Conservation (phyloP, 2,797 vertebrate species). For the Pantherophis alleghaniensis region DNA sequence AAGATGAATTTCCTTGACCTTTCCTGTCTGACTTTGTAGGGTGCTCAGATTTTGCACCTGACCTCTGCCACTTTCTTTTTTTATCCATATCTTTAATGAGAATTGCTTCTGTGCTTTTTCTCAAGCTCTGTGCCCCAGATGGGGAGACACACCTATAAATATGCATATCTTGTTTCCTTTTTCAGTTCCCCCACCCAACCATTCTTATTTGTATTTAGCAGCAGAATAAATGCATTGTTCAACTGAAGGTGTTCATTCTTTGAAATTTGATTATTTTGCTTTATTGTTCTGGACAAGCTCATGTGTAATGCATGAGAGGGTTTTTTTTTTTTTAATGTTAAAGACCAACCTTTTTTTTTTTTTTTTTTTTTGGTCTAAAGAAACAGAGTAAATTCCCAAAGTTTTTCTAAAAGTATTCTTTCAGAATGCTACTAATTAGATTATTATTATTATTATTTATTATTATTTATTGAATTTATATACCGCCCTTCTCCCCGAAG, state of each 20-base stretch:
- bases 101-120: slow-evolving; percentile 1
- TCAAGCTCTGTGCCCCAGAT: neutral
- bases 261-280: slow-evolving; percentile 51
- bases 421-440: slow-evolving; percentile 79
- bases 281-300: slow-evolving; percentile 62
- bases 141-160: neutral
- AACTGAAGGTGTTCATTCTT: slow-evolving; percentile 31
- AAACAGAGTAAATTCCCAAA: slow-evolving; percentile 71
- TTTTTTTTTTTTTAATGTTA: neutral
- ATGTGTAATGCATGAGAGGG: slow-evolving; percentile 46
- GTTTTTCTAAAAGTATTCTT: slow-evolving; percentile 71
- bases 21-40: neutral
- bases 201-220: neutral
- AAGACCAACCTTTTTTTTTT: slow-evolving; percentile 4
- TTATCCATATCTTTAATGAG: neutral
- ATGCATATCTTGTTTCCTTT: neutral
- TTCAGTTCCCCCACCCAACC: neutral
- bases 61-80: neutral
- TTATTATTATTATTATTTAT: no score
- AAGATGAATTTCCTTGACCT: neutral
- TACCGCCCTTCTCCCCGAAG: no score
- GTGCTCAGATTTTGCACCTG: neutral
- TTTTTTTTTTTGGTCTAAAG: slow-evolving; percentile 65
- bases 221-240: neutral
- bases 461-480: no score